phyloP scores from a whole-genome alignment of 1,140 invertebrate genomes.

The Agrypnia vestita region DNA sequence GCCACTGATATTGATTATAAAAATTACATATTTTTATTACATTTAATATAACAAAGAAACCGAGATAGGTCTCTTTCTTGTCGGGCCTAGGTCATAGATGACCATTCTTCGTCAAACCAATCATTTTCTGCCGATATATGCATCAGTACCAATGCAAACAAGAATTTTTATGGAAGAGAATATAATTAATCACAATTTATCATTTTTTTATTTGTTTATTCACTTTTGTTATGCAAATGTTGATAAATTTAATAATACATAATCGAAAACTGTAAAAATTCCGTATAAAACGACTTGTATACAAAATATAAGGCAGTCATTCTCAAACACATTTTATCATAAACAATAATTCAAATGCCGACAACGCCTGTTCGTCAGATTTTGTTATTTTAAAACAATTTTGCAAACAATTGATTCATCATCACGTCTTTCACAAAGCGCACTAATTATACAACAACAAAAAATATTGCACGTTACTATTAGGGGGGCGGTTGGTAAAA shows the following conservation, averaged over 20 bases:
- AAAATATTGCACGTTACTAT: constrained; percentile 18
- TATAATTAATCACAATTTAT: no score
- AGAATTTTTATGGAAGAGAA: no score
- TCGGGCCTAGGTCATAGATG: no score
- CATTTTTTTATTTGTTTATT: constrained; percentile 23
- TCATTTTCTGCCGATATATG: no score
- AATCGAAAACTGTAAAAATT: constrained; percentile 43
- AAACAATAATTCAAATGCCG: not conserved
- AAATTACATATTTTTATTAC: no score
- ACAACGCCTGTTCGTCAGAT: not conserved
- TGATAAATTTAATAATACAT: constrained; percentile 33
- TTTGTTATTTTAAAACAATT: not conserved
- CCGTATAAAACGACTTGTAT: constrained; percentile 45
- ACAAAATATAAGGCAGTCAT: constrained; percentile 40
- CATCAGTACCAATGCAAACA: no score
- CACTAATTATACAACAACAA: not conserved
- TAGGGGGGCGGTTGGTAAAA: not conserved
- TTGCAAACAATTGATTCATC: constrained; percentile 5
- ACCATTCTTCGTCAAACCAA: no score
- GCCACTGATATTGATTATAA: no score
- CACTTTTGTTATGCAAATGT: constrained; percentile 31
- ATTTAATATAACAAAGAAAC: no score
- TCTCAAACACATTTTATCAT: constrained; percentile 1
- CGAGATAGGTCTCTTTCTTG: no score
- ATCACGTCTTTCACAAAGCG: not conserved